These are phyloP conservation scores for Hippolais icterina DNA, from an alignment of 2,113 vertebrate genomes.

Conservation along the genomic window DNA sequence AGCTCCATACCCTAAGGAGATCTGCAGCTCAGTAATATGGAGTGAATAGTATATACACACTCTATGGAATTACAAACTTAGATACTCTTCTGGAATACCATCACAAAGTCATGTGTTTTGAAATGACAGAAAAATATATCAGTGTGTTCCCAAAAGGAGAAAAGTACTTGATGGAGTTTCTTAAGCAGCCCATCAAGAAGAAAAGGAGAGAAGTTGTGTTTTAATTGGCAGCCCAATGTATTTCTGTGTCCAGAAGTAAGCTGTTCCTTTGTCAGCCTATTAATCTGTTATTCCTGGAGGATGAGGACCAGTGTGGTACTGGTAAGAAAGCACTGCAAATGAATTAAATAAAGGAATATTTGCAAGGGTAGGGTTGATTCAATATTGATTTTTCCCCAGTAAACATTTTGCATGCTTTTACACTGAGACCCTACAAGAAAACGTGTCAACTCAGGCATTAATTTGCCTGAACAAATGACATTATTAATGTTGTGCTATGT, in stretches of 20 bases:
- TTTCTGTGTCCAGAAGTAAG: constrained; percentile 20
- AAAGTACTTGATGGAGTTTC: constrained; percentile 1
- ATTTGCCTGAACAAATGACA: neutral
- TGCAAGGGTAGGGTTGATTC: neutral
- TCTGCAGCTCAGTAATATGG: neutral
- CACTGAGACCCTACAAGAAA: neutral
- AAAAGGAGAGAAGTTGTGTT: neutral
- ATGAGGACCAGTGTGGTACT: neutral
- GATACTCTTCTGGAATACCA: neutral
- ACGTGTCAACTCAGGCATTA: neutral
- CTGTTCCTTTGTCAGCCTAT: neutral
- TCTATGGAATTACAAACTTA: neutral
- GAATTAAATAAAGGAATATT: neutral
- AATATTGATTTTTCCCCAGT: neutral
- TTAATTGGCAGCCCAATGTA: constrained; percentile 22
- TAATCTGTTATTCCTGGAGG: neutral
- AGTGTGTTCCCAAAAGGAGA: constrained; percentile 5
- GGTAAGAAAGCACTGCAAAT: neutral
- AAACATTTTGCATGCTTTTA: neutral
- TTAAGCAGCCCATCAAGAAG: constrained; percentile 29
- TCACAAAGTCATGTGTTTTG: neutral
- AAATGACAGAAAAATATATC: constrained; percentile 13
- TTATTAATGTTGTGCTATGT: neutral
- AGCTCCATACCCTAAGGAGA: neutral
- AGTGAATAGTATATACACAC: neutral